A percentile compares a stretch with the other conserved stretches of the same genome.
Evolutionary conservation across 2,113 vertebrate species (phyloP).

Genomic region (Malurus melanocephalus): DNA sequence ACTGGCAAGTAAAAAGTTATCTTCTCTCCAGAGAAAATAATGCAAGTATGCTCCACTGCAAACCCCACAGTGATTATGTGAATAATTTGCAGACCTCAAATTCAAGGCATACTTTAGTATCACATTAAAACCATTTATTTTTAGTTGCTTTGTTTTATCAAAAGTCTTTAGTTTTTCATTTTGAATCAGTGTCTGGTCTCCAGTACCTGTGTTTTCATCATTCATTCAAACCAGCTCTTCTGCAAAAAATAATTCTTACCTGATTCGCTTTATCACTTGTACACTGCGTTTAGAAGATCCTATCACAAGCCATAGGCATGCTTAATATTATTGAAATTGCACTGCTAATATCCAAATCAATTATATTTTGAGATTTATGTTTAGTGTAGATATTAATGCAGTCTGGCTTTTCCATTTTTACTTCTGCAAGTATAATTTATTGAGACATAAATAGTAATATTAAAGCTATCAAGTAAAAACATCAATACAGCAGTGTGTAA

Average conservation of each 20-base stretch:
- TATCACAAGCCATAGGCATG: conserved; percentile 16
- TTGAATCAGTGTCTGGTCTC: background rate
- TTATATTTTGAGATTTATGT: conserved; percentile 60
- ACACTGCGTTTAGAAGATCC: conserved; percentile 34
- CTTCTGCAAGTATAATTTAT: conserved; percentile 66
- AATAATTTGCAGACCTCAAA: background rate
- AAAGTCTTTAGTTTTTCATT: background rate
- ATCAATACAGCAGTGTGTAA: conserved; percentile 60
- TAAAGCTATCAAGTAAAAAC: conserved; percentile 67
- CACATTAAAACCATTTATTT: background rate
- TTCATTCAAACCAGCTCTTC: conserved; percentile 46
- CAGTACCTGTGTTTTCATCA: background rate
- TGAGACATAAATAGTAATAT: conserved; percentile 70
- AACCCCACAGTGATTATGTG: background rate
- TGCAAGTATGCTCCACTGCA: background rate
- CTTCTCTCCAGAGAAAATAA: background rate
- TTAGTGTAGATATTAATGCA: conserved; percentile 62
- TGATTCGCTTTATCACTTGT: conserved; percentile 24
- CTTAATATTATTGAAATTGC: conserved; percentile 64
- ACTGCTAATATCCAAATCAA: conserved; percentile 62
- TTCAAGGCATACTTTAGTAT: background rate
- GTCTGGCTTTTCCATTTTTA: conserved; percentile 51
- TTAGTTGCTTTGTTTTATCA: background rate
- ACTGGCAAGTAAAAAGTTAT: background rate
- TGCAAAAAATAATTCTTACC: background rate